Evolutionary conservation across 2,797 vertebrate species (phyloP).

Genomic region (Xerus rutilus): DNA sequence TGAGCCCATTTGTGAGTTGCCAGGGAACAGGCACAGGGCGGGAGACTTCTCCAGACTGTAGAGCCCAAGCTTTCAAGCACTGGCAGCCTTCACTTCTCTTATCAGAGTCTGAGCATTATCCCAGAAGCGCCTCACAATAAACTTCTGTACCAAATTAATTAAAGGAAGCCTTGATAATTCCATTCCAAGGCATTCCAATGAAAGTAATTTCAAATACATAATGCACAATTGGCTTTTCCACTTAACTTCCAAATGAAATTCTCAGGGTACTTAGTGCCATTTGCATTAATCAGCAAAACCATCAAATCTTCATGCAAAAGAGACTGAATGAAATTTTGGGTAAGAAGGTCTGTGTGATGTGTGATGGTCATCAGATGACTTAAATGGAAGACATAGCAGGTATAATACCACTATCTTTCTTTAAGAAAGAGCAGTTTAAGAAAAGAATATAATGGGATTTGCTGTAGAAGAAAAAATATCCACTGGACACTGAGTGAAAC

Average conservation of each 20-base stretch:
- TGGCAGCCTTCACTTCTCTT: slow-evolving; percentile 69
- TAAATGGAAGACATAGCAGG: neutral
- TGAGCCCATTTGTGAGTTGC: slow-evolving; percentile 85
- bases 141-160: slow-evolving; percentile 60
- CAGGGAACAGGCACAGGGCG: slow-evolving; percentile 82
- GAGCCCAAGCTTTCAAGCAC: slow-evolving; percentile 74
- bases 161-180: slow-evolving; percentile 80
- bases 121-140: slow-evolving; percentile 70
- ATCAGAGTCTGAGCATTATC: slow-evolving; percentile 80
- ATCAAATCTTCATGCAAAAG: slow-evolving; percentile 9
- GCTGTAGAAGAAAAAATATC: neutral
- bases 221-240: slow-evolving; percentile 66
- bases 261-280: slow-evolving; percentile 57
- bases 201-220: slow-evolving; percentile 83
- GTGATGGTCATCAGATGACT: neutral
- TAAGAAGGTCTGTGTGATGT: neutral
- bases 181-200: slow-evolving; percentile 68
- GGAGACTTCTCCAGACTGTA: slow-evolving; percentile 70
- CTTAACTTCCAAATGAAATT: slow-evolving; percentile 76
- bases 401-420: neutral
- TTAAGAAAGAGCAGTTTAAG: neutral
- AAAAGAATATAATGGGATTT: neutral
- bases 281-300: slow-evolving; percentile 64
- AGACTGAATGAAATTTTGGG: neutral
- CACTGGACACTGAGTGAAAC: neutral